Base-by-base conservation (phyloP, 2,888 invertebrate genomes). In the Coremacera marginata region DNA sequence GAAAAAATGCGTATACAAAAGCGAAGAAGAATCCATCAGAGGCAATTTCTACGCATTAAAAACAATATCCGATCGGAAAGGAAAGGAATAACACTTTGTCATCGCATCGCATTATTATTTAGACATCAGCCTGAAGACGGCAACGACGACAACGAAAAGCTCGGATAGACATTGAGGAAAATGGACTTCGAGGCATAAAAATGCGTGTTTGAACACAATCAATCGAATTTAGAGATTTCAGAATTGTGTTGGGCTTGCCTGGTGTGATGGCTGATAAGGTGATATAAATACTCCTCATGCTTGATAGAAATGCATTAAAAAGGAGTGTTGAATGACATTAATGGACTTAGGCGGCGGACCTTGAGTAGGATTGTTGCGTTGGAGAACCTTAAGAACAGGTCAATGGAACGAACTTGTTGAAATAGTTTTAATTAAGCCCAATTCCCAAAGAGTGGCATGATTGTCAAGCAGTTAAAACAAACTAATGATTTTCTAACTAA, bases 61-160 rank as follows among this genome's bases (percentile, higher is more conserved):
- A 57, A 31, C 75, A 68, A 75, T 70, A 76, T 73, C 75, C 75
- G 77, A 79, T 75, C 75, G 72, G 75, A 67, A 76, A 76, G 72
- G 70, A 34, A 78, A 70, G 76, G 76, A 74, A 78, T 70, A 76
- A 73, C 76, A 70, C 57, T 65, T 76, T 76, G 77, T 77, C 77
- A 77, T 77, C 77, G 76, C 63, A 74, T 27, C 51, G 65, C 25
- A 52, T 68, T 51, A 22, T 68, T 74, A 74, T 65, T 51, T 65
- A 65, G 73, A 51, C 65, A 74, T 74, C 65, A 74, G 65, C n/a
- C 68, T 16, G 68, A 44, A 5, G 44, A 31, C 31, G 31, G n/a
- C n/a, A n/a, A 65, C 63, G 31, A 19, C 22, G 7, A 55, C 7
- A 5, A 55, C 19, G 7, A 19, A n/a, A 3, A 16, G 31, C 65